Conservation (phyloP, 2,797 vertebrate species). For the Triplophysa yarkandensis region DNA sequence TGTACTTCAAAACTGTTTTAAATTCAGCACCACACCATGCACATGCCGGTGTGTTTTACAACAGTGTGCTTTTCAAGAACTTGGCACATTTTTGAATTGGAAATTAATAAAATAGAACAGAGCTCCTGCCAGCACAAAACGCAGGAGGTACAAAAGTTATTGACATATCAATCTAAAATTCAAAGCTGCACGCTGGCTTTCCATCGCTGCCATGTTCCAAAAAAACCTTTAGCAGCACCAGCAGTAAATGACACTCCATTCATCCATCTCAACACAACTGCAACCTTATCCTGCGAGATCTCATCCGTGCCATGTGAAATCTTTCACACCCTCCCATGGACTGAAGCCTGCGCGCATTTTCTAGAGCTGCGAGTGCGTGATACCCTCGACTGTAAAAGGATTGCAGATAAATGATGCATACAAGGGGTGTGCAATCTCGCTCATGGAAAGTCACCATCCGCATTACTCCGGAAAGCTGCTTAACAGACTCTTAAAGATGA, state of each 20-base stretch:
- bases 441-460: not conserved
- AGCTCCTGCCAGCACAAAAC: too few relatives aligned
- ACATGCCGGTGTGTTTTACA: not conserved
- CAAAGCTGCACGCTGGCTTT: not conserved
- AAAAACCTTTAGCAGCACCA: not conserved
- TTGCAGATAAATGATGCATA: too few relatives aligned
- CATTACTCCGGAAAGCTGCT: not conserved
- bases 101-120: too few relatives aligned
- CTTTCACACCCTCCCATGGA: not conserved
- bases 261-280: slow-evolving; percentile 9
- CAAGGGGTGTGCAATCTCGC: slow-evolving; percentile 1
- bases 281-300: slow-evolving; percentile 19
- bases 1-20: too few relatives aligned
- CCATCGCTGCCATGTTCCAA: not conserved
- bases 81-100: not conserved
- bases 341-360: not conserved
- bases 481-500: not conserved
- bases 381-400: not conserved
- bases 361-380: not conserved
- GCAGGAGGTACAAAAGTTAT: not conserved
- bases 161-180: slow-evolving; percentile 4
- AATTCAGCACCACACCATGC: not conserved
- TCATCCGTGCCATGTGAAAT: slow-evolving; percentile 1
- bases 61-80: not conserved
- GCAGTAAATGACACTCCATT: not conserved